Conservation (phyloP, 2,797 vertebrate genomes). For the Propithecus deckenii region DNA sequence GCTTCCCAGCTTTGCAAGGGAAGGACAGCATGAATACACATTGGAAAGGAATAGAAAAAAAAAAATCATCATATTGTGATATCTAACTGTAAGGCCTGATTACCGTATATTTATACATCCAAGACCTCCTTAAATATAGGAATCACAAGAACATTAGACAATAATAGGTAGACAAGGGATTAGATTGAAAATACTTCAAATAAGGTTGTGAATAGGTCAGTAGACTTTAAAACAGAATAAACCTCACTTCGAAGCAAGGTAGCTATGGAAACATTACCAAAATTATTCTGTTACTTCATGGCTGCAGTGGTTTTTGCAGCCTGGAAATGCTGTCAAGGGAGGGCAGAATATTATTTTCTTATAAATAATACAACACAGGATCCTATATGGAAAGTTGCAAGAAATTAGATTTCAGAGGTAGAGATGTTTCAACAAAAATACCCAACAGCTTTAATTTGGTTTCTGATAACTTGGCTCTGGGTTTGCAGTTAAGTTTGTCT, state of each 20-base stretch:
- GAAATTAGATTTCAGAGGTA: constrained; percentile 76
- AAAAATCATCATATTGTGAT: constrained; percentile 57
- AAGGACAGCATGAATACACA: constrained; percentile 73
- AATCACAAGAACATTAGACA: constrained; percentile 70
- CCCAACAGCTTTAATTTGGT: constrained; percentile 71
- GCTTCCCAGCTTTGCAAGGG: constrained; percentile 62
- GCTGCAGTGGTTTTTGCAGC: constrained; percentile 82
- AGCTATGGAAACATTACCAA: constrained; percentile 89
- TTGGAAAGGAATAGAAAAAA: constrained; percentile 49
- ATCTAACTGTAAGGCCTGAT: constrained; percentile 64
- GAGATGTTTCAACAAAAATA: constrained; percentile 74
- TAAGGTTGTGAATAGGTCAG: constrained; percentile 78
- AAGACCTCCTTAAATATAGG: constrained; percentile 77
- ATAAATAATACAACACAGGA: constrained; percentile 87
- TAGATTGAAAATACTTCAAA: constrained; percentile 74
- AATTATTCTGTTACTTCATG: constrained; percentile 86
- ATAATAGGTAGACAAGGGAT: constrained; percentile 78
- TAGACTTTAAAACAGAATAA: constrained; percentile 86
- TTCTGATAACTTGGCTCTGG: constrained; percentile 76
- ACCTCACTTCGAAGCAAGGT: constrained; percentile 86
- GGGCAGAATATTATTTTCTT: constrained; percentile 84
- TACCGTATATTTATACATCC: constrained; percentile 75
- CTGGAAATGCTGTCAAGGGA: constrained; percentile 83
- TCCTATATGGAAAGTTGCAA: constrained; percentile 81
- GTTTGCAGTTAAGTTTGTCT: constrained; percentile 57